Conservation (phyloP, 2,888 invertebrate species). For the Lacanobia wlatinum region DNA sequence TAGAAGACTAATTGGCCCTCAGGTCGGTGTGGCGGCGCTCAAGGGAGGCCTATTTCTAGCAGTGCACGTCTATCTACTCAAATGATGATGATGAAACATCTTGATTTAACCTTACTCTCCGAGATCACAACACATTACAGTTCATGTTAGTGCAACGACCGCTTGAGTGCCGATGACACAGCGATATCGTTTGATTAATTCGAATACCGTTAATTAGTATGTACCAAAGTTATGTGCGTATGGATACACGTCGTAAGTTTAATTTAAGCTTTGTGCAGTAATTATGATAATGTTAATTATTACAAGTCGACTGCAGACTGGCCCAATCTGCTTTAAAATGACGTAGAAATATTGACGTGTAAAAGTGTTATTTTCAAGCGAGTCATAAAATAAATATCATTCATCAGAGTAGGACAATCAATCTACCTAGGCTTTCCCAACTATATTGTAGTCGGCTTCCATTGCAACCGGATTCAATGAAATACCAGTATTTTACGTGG, state of each 20-base stretch:
- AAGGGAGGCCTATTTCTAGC: background rate
- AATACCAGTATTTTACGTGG: no score
- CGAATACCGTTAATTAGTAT: constrained; percentile 1
- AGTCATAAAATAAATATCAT: no score
- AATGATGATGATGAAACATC: background rate
- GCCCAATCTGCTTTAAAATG: no score
- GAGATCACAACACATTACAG: background rate
- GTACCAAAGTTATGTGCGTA: constrained; percentile 1
- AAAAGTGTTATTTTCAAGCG: no score
- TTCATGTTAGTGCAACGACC: background rate
- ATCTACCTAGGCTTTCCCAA: no score
- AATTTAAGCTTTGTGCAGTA: background rate
- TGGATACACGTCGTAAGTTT: background rate
- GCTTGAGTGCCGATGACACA: background rate
- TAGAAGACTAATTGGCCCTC: no score
- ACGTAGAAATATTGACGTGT: no score
- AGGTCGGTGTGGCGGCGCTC: background rate
- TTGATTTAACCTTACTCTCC: background rate
- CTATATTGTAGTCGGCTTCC: no score
- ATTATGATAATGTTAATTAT: background rate
- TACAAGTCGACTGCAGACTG: background rate
- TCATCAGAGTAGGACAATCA: no score
- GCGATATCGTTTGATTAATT: constrained; percentile 20
- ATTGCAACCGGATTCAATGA: no score
- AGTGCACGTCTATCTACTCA: no score